Evolutionary conservation across 2,113 vertebrate species (phyloP).

Genomic region (Eulemur rufifrons): DNA sequence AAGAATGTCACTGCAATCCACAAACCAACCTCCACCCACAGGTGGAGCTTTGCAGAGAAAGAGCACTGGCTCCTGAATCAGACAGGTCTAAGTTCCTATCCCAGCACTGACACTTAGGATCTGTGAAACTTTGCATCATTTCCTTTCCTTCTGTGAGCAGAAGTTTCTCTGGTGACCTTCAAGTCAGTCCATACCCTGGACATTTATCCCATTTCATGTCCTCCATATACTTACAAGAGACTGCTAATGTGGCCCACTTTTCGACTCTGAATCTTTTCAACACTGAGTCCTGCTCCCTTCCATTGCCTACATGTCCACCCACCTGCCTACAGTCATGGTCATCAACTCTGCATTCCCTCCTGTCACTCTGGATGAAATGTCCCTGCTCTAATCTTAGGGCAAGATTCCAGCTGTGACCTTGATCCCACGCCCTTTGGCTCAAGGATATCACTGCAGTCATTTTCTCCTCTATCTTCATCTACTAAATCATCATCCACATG

Average conservation of each 20-base stretch:
- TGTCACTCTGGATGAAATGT: neutral
- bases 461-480: neutral
- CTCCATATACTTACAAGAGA: neutral
- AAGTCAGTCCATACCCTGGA: neutral
- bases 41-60: neutral
- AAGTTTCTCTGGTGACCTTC: slow-evolving; percentile 22
- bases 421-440: neutral
- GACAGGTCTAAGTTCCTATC: neutral
- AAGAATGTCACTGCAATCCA: neutral
- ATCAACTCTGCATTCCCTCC: neutral
- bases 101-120: neutral
- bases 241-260: neutral
- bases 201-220: neutral
- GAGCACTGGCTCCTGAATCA: neutral
- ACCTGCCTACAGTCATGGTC: neutral
- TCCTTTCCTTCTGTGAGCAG: neutral
- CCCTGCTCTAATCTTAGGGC: neutral
- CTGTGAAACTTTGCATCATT: neutral
- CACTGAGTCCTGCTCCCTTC: neutral
- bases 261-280: neutral
- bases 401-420: neutral
- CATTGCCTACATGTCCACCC: neutral
- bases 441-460: neutral
- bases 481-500: neutral
- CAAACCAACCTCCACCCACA: neutral